These are phyloP conservation scores for Tubulanus polymorphus DNA, from an alignment of 2,888 invertebrate species.

Conservation along the genomic window DNA sequence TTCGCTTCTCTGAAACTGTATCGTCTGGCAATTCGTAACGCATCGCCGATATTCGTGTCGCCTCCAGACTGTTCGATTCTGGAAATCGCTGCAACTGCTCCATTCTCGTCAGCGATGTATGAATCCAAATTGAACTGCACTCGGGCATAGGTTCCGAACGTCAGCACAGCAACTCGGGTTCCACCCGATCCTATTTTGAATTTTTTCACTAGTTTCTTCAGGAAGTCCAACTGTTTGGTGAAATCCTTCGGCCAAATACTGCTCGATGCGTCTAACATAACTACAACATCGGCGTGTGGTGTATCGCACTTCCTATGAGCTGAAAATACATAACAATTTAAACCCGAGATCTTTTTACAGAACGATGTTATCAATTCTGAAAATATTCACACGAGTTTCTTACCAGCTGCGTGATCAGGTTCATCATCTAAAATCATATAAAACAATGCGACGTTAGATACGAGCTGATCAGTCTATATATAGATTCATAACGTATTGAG, in stretches of 20 bases:
- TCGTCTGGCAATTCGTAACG: constrained; percentile 18
- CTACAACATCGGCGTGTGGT: constrained; percentile 23
- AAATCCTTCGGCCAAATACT: constrained; percentile 30
- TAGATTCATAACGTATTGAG: too few species aligned
- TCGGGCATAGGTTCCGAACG: constrained; percentile 24
- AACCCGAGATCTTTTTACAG: not conserved
- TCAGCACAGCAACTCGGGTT: constrained; percentile 29
- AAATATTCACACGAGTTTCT: not conserved
- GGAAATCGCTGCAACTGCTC: constrained; percentile 17
- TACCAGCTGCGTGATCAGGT: too few species aligned
- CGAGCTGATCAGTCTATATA: too few species aligned
- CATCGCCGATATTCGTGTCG: constrained; percentile 22
- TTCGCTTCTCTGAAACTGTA: constrained; percentile 25
- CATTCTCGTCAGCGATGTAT: constrained; percentile 17
- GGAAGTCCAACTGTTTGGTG: constrained; percentile 25
- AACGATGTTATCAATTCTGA: not conserved
- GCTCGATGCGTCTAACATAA: constrained; percentile 29
- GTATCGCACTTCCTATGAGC: not conserved
- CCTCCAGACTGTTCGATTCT: constrained; percentile 21
- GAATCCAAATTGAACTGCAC: constrained; percentile 24
- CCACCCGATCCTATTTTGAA: constrained; percentile 28
- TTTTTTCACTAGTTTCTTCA: constrained; percentile 24
- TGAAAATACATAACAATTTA: not conserved
- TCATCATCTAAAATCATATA: too few species aligned
- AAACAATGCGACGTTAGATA: too few species aligned